A percentile compares a stretch with the other conserved stretches of the same genome.
phyloP scores from a whole-genome alignment of 1,140 invertebrate genomes.

The Macrobrachium nipponense region DNA sequence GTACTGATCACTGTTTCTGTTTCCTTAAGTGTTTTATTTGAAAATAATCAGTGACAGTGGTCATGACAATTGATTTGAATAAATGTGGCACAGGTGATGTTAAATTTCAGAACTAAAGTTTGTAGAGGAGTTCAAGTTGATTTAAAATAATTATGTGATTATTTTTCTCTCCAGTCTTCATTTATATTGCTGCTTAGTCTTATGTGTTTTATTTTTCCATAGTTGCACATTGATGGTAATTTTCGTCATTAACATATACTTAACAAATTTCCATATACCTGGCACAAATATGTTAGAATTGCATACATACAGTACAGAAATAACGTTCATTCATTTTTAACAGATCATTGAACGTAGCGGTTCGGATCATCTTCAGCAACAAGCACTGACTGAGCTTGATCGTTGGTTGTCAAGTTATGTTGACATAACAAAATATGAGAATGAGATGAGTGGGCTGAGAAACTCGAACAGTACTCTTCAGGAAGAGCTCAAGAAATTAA shows the following conservation, averaged over 20 bases:
- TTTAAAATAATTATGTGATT: no score
- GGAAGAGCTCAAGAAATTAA: conserved; percentile 62
- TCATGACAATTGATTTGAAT: no score
- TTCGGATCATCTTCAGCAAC: conserved; percentile 67
- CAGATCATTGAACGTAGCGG: conserved; percentile 66
- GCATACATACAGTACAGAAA: no score
- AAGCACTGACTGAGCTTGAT: conserved; percentile 76
- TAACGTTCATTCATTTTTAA: background rate
- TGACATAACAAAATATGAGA: conserved; percentile 76
- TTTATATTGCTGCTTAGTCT: background rate
- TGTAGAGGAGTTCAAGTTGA: no score
- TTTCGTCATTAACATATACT: conserved; percentile 1
- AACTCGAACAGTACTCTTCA: conserved; percentile 56
- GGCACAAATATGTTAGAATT: background rate
- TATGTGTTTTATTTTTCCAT: no score
- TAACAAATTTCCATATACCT: background rate
- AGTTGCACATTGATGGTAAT: no score
- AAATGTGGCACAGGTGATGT: no score
- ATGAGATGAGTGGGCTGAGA: conserved; percentile 59
- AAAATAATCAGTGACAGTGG: no score
- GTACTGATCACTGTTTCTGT: no score
- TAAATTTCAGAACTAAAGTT: no score
- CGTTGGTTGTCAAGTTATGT: conserved; percentile 79
- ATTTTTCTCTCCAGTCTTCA: no score
- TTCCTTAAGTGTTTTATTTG: no score